Conservation (phyloP, 1,140 invertebrate species). For the Heliconius hermathena region DNA sequence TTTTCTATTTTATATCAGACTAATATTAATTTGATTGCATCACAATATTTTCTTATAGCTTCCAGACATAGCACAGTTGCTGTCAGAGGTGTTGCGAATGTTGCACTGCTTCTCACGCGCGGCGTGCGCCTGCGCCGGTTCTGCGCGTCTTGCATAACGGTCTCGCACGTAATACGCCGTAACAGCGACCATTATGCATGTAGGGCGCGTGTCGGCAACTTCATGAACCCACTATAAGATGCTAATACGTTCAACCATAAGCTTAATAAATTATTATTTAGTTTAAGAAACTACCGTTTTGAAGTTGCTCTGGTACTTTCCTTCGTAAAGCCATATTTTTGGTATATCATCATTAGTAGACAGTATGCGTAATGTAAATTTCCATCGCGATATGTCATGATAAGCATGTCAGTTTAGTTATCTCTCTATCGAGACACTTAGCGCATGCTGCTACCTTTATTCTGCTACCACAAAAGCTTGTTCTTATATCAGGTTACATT, state of each 20-base stretch:
- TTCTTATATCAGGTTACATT: slow-evolving; percentile 58
- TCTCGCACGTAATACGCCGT: slow-evolving; percentile 67
- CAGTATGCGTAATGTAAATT: background rate
- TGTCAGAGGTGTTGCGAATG: slow-evolving; percentile 30
- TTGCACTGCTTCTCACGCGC: slow-evolving; percentile 54
- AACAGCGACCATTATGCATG: slow-evolving; percentile 69
- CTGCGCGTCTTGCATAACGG: slow-evolving; percentile 67
- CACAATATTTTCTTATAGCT: slow-evolving; percentile 14
- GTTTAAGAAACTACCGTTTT: background rate
- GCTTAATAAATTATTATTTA: background rate
- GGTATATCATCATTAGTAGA: background rate
- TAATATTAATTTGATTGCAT: background rate
- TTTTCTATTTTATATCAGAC: too few relatives aligned
- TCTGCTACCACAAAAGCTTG: slow-evolving; percentile 63
- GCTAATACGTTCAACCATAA: slow-evolving; percentile 17
- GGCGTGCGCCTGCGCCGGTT: slow-evolving; percentile 47
- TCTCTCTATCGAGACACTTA: slow-evolving; percentile 37
- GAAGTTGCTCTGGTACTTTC: background rate
- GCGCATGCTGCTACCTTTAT: slow-evolving; percentile 61
- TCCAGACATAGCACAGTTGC: slow-evolving; percentile 20
- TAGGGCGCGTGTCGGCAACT: slow-evolving; percentile 59
- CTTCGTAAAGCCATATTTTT: background rate
- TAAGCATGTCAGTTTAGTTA: slow-evolving; percentile 29
- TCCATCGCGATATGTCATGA: background rate
- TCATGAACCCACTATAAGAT: slow-evolving; percentile 22